A percentile compares a stretch with the other conserved stretches of the same genome.
These are phyloP conservation scores for Strix aluco DNA, from an alignment of 2,113 vertebrate species.

Conservation along the genomic window DNA sequence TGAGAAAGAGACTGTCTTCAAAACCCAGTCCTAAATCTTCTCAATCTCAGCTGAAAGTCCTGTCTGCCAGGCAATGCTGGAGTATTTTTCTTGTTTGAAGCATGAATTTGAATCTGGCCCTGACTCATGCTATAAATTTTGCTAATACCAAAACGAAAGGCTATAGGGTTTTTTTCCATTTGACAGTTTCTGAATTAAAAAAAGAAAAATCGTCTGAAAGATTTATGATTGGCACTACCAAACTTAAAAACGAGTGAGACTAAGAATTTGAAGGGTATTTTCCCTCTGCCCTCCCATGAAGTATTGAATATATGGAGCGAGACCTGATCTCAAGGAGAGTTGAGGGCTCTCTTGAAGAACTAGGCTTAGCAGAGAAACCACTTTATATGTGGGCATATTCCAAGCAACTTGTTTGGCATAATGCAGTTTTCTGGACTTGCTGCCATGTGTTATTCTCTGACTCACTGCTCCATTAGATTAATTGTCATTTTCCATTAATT, in stretches of 20 bases:
- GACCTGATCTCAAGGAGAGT: not conserved
- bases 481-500: slow-evolving; percentile 15
- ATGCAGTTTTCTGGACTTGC: not conserved
- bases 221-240: not conserved
- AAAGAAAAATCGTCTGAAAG: not conserved
- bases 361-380: not conserved
- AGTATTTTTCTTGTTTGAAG: not conserved
- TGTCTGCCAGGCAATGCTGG: not conserved
- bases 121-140: not conserved
- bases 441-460: not conserved
- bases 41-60: not conserved
- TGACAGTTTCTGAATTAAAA: not conserved
- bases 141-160: not conserved
- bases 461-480: not conserved
- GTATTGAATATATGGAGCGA: not conserved
- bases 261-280: not conserved
- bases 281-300: not conserved
- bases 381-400: not conserved
- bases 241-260: not conserved
- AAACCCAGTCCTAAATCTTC: not conserved
- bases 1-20: not conserved
- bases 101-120: not conserved
- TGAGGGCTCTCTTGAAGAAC: not conserved
- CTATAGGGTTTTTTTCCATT: not conserved
- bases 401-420: not conserved